Conservation (phyloP, 2,797 vertebrate species). For the Alosa sapidissima region DNA sequence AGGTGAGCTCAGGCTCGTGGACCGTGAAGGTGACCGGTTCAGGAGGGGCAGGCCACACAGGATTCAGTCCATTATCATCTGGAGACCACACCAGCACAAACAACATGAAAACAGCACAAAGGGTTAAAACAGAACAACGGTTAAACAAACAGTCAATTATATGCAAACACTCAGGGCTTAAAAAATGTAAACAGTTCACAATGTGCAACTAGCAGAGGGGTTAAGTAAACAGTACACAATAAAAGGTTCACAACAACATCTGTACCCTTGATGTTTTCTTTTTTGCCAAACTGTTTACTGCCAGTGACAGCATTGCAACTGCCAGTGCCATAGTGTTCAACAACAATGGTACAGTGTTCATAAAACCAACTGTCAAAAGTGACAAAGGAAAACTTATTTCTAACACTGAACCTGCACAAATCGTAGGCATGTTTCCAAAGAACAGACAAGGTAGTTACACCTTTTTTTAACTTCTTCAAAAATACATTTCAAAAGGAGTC, state of each 20-base stretch:
- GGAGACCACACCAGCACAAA: constrained; percentile 35
- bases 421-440: not conserved
- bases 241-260: not conserved
- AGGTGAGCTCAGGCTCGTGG: constrained; percentile 87
- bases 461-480: too few relatives aligned
- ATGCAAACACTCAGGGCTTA: not conserved
- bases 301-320: not conserved
- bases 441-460: not conserved
- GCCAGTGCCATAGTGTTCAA: too few relatives aligned
- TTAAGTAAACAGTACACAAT: not conserved
- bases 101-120: not conserved
- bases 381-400: not conserved
- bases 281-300: not conserved
- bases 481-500: too few relatives aligned
- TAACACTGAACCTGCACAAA: not conserved
- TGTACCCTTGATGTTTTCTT: too few relatives aligned
- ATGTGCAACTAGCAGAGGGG: not conserved
- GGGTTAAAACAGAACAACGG: not conserved
- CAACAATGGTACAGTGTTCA: too few relatives aligned
- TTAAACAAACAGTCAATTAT: not conserved
- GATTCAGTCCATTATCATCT: constrained; percentile 96
- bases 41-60: constrained; percentile 81
- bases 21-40: constrained; percentile 84
- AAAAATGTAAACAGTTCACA: not conserved
- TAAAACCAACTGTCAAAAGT: too few relatives aligned